phyloP scores from a whole-genome alignment of 2,113 vertebrate genomes.

The Alouatta palliata region DNA sequence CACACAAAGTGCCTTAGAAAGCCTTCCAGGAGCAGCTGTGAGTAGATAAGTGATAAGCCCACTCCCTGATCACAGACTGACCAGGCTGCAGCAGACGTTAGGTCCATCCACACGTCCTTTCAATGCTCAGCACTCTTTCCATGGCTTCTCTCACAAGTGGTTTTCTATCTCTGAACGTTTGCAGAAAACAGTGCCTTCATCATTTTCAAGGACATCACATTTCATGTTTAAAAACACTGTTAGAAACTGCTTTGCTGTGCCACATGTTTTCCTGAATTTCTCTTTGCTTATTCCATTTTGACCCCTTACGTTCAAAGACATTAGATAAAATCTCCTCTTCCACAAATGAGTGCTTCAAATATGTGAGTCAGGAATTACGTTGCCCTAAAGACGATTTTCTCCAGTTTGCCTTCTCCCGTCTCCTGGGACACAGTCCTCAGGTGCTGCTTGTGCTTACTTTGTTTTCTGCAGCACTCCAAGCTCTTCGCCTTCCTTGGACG shows the following conservation, averaged over 20 bases:
- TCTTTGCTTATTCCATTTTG: too few relatives aligned
- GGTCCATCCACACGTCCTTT: neutral
- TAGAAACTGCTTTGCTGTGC: neutral
- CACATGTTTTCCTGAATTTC: too few relatives aligned
- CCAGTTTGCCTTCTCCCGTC: too few relatives aligned
- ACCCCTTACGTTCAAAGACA: neutral
- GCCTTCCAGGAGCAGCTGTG: neutral
- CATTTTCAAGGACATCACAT: accelerated
- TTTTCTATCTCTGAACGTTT: neutral
- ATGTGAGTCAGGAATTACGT: too few relatives aligned
- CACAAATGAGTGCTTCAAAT: neutral
- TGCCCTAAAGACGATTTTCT: too few relatives aligned
- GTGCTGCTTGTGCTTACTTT: too few relatives aligned
- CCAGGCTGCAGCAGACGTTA: neutral
- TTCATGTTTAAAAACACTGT: too few relatives aligned
- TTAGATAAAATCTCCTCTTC: too few relatives aligned
- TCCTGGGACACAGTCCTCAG: too few relatives aligned
- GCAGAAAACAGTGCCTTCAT: neutral
- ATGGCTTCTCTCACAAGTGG: neutral
- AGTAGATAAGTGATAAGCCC: neutral
- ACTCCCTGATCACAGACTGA: neutral
- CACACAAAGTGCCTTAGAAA: neutral
- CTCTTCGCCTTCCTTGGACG: too few relatives aligned
- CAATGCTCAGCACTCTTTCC: too few relatives aligned
- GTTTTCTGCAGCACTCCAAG: too few relatives aligned